phyloP scores from a whole-genome alignment of 1,140 invertebrate species.

The Dufourea novaeangliae region DNA sequence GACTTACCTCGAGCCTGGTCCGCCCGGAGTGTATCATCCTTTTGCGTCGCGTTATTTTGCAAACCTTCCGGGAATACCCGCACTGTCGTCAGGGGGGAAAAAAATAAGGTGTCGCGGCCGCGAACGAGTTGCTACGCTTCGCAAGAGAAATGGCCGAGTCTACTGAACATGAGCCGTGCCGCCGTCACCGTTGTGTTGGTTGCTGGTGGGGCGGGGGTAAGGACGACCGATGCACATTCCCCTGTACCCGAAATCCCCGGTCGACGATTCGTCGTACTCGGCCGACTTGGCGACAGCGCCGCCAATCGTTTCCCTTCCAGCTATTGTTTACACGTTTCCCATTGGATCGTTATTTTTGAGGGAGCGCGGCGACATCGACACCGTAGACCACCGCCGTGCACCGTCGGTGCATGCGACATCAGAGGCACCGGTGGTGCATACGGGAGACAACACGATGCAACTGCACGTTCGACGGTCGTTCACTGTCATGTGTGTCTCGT shows the following conservation, averaged over 20 bases:
- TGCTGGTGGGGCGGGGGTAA: conserved; percentile 18
- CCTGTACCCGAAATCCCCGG: conserved; percentile 15
- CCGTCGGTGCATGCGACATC: conserved; percentile 25
- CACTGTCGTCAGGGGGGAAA: conserved; percentile 67
- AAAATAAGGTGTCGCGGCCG: conserved; percentile 59
- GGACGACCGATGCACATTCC: conserved; percentile 51
- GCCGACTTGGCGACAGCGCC: conserved; percentile 77
- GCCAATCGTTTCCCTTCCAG: conserved; percentile 65
- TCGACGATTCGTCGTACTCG: conserved; percentile 56
- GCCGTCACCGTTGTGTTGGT: conserved; percentile 28
- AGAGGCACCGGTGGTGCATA: conserved; percentile 21
- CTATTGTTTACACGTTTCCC: conserved; percentile 75
- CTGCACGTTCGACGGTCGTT: neutral
- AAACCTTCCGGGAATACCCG: conserved; percentile 79
- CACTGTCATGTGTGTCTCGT: neutral
- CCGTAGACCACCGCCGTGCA: too few relatives aligned
- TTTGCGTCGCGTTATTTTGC: conserved; percentile 82
- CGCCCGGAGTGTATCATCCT: conserved; percentile 82
- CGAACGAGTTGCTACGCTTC: conserved; percentile 70
- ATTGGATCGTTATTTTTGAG: conserved; percentile 74
- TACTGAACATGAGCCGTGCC: conserved; percentile 72
- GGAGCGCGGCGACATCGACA: conserved; percentile 35
- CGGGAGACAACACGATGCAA: neutral
- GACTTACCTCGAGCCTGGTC: conserved; percentile 81
- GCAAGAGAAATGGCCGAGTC: conserved; percentile 80